Conservation (phyloP, 2,113 vertebrate species). For the Leucoraja erinaceus region DNA sequence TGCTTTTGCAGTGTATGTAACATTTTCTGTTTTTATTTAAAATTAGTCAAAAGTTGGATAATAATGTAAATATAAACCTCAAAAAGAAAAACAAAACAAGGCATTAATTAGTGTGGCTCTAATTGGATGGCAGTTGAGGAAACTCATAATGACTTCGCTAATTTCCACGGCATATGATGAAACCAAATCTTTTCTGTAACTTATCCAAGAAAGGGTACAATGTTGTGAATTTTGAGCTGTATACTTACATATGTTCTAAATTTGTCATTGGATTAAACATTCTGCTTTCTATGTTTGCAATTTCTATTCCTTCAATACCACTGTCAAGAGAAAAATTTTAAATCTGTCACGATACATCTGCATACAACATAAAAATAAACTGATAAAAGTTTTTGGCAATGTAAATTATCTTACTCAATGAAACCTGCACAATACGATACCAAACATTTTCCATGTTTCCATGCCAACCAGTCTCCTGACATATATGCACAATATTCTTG, state of each 20-base stretch:
- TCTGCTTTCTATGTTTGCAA: conserved; percentile 60
- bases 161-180: background rate
- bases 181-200: no score
- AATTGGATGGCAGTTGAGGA: background rate
- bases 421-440: background rate
- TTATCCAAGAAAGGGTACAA: background rate
- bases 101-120: no score
- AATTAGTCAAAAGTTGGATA: no score
- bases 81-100: no score
- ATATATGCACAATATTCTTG: background rate
- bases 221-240: background rate
- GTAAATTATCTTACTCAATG: conserved; percentile 14
- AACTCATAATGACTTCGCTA: background rate
- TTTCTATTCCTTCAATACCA: conserved; percentile 65
- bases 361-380: background rate
- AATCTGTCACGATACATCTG: background rate
- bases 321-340: conserved; percentile 49
- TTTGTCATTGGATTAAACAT: conserved; percentile 68
- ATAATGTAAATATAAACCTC: no score
- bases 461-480: background rate
- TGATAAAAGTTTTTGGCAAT: background rate
- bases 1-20: no score
- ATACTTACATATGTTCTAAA: conserved; percentile 66
- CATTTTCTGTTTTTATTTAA: no score
- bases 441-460: background rate